These are phyloP conservation scores for Vespertilio murinus DNA, from an alignment of 2,797 vertebrate species.

Conservation along the genomic window DNA sequence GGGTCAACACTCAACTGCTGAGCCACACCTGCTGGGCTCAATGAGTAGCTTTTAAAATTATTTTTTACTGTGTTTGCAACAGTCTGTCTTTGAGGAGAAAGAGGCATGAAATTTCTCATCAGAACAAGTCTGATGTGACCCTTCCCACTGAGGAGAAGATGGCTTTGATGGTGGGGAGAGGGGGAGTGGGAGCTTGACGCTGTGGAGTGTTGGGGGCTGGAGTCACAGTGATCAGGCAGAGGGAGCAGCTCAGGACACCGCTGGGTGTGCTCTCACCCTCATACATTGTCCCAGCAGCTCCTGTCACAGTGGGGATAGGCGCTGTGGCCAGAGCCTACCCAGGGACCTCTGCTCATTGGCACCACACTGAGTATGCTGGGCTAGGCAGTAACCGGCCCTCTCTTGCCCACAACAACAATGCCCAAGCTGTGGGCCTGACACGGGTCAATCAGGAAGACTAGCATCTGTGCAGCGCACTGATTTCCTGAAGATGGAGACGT, in stretches of 20 bases:
- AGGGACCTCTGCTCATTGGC: neutral
- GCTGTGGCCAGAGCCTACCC: neutral
- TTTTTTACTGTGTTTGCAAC: neutral
- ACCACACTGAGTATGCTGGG: neutral
- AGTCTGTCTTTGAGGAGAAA: neutral
- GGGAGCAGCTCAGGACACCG: neutral
- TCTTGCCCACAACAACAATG: fast-evolving
- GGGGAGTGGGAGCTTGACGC: neutral
- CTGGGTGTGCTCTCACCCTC: no score
- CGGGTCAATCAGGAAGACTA: neutral
- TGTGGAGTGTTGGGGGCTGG: neutral
- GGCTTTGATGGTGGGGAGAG: neutral
- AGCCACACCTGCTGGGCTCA: no score
- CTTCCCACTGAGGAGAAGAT: neutral
- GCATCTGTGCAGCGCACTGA: fast-evolving
- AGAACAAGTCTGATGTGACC: neutral
- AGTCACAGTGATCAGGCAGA: neutral
- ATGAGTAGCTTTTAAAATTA: neutral
- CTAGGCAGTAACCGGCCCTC: neutral
- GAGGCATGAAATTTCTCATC: neutral
- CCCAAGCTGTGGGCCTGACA: neutral
- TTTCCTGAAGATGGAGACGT: neutral
- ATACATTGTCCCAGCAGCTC: fast-evolving
- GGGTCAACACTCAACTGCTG: no score
- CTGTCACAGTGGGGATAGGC: neutral